Base-by-base conservation (phyloP, 35 echinoderm and acorn worm genomes). In the Ptychodera flava region DNA sequence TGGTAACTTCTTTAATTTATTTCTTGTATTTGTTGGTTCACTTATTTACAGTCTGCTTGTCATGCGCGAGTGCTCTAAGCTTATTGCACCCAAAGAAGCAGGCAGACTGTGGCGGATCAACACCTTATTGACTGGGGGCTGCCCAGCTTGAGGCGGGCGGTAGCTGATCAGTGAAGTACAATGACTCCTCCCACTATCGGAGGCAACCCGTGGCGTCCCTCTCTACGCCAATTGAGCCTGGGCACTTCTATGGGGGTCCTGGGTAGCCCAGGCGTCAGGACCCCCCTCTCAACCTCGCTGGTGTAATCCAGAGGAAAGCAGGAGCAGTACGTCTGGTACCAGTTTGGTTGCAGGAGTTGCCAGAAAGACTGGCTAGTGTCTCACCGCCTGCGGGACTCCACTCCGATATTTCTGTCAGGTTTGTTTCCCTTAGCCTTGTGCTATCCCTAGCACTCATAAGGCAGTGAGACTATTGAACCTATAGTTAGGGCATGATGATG, bases 41-140 rank as follows among this genome's bases (percentile, higher is more conserved):
- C 83, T 14, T 0, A 33, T 27, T 14, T 35, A 85, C 82, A 31
- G 81, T 85, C 82, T 33, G 31, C 81, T 85, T 90, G 14, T 78
- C 82, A 30, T 16, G 38, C 28, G 16, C 28, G 15, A 77, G n/a
- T 0, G 1, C 81, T 31, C 32, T 90, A 85, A 52, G 38, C 82
- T 78, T 28, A 31, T 35, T 27, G 45, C 88, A 90, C 88, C 81
- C 34, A 1, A 35, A 6, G 31, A 31, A 77, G 36, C 36, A 1
- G 36, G 33, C 37, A 34, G 88, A 33, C 82, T 30, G 79, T 82
- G 78, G 37, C 36, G 78, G 87, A 37, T 30, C 79, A 82, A 30
- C 79, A 88, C 87, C 83, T 88, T 82, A 88, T 76, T 86, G 84
- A 36, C 76, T 85, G 76, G 35, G 77, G 81, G 88, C 81, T 90